A percentile compares a stretch with the other conserved stretches of the same genome.
Conservation (phyloP, 2,113 vertebrate species). For the Phocoena phocoena region DNA sequence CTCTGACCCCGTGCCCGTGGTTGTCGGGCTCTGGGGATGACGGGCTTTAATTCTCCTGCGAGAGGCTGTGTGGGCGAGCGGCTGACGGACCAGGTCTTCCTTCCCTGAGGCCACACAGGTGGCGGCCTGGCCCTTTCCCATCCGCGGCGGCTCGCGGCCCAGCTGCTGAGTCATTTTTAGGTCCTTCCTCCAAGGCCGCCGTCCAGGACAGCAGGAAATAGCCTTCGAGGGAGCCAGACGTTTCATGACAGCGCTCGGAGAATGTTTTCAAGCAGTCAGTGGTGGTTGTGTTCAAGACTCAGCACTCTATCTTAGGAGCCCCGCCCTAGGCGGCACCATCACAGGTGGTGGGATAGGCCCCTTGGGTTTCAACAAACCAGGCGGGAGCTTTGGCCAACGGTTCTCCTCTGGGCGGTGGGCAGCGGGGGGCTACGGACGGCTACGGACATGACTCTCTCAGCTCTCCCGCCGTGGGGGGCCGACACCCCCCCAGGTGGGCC, state of each 20-base stretch:
- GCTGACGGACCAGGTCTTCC: background rate
- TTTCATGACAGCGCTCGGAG: accelerated
- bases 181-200: background rate
- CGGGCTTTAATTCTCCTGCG: accelerated
- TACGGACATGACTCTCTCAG: accelerated
- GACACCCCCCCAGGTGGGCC: background rate
- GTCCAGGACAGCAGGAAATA: accelerated
- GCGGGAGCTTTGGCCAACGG: accelerated
- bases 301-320: no score
- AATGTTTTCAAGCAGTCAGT: accelerated
- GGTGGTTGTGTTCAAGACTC: accelerated
- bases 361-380: accelerated
- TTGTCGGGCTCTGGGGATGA: no score
- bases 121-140: background rate
- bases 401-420: background rate
- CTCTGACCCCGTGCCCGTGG: background rate
- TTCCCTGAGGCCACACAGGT: accelerated
- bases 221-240: background rate
- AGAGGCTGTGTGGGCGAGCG: no score
- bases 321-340: accelerated
- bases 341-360: accelerated
- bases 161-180: background rate
- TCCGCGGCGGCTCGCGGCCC: accelerated
- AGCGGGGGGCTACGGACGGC: accelerated
- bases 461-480: accelerated